These are phyloP conservation scores for Lithophane socia DNA, from an alignment of 2,888 invertebrate genomes.

Conservation along the genomic window DNA sequence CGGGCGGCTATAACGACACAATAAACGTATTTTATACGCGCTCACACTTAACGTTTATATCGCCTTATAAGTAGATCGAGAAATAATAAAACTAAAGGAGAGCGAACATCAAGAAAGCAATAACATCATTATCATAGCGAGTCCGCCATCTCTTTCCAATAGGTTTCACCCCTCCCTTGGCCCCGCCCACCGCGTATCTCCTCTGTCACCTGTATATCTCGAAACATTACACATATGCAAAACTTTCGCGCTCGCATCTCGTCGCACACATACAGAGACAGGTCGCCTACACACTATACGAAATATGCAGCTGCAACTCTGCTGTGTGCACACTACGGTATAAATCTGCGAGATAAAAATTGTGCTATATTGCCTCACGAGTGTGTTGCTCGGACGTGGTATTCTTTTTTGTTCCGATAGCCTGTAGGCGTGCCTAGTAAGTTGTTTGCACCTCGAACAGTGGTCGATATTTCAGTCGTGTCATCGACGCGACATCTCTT, in stretches of 20 bases:
- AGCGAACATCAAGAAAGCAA: slow-evolving; percentile 90
- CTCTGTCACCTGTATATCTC: slow-evolving; percentile 90
- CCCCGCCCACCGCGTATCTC: slow-evolving; percentile 89
- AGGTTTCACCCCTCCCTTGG: slow-evolving; percentile 87
- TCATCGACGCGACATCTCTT: slow-evolving; percentile 81
- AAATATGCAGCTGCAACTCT: slow-evolving; percentile 69
- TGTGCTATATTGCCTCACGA: slow-evolving; percentile 84
- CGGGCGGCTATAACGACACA: slow-evolving; percentile 84
- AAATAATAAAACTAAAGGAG: slow-evolving; percentile 90
- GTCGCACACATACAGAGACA: slow-evolving; percentile 70
- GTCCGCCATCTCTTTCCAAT: slow-evolving; percentile 90
- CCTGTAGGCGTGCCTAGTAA: slow-evolving; percentile 89
- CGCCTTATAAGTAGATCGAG: slow-evolving; percentile 90
- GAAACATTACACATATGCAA: slow-evolving; percentile 91
- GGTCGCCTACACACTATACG: slow-evolving; percentile 66
- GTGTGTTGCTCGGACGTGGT: slow-evolving; percentile 77
- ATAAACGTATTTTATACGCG: slow-evolving; percentile 89
- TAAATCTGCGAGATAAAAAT: slow-evolving; percentile 90
- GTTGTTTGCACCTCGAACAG: slow-evolving; percentile 89
- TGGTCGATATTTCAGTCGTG: slow-evolving; percentile 88
- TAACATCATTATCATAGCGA: slow-evolving; percentile 90
- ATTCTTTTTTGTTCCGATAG: slow-evolving; percentile 84
- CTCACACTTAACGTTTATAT: slow-evolving; percentile 89
- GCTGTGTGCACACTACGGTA: slow-evolving; percentile 75
- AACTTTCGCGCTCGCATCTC: slow-evolving; percentile 88